Evolutionary conservation across 2,797 vertebrate species (phyloP), one percentile per base, ranked within the genome.

Genomic region (Rhyacichthys aspro): DNA sequence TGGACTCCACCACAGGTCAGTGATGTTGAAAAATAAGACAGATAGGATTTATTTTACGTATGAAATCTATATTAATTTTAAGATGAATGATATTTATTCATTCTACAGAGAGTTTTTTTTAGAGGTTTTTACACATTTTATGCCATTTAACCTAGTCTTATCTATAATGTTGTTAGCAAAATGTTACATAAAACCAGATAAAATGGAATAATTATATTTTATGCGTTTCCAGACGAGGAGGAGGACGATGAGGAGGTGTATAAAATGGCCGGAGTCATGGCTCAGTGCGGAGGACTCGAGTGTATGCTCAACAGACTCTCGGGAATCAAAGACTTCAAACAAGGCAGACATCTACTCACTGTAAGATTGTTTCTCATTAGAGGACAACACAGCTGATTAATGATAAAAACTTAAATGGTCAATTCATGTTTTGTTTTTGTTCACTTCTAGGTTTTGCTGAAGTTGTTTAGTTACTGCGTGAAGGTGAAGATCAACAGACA

Each of bases 181-280:
- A n/a, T n/a, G n/a, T n/a, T n/a, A n/a, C n/a, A n/a, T n/a, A n/a
- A n/a, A n/a, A n/a, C n/a, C n/a, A n/a, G n/a, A n/a, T n/a, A n/a
- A n/a, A n/a, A 52, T 52, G 15, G 65, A 10, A 62, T 14, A 0
- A 41, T 59, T 23, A 10, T 7, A 11, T 14, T 55, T n/a, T 3
- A 12, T n/a, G 23, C 38, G 44, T 50, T 54, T 72, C 8, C 61
- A 99, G 97, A 99, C 88, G 98, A 99, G 70, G 98, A 99, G 75
- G 98, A 99, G 74, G 98, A 99, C 65, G 97, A 99, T 72, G 98
- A 99, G 48, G 98, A 99, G 70, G 98, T 99, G 8, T 99, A 99
- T 74, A 98, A 98, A 84, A 99, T 99, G 98, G 97, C 98, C 1
- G 94, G 97, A 1, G 97, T 99, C 63, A 99, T 99, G 97, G 97